Base-by-base conservation (phyloP, 2,797 vertebrate genomes). In the Sebastolobus altivelis region DNA sequence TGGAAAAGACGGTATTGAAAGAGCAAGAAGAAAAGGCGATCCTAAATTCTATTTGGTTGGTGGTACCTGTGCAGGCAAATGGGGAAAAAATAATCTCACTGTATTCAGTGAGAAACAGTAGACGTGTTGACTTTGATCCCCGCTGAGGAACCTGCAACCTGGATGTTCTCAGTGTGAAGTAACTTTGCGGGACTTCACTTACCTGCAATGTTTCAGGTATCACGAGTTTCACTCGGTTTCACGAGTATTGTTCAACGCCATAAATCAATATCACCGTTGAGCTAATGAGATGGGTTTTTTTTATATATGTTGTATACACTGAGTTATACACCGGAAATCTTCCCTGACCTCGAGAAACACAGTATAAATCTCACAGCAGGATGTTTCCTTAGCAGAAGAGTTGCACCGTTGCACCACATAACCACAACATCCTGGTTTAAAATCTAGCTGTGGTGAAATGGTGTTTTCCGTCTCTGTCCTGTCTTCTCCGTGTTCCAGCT, bases 1-100 rank as follows among this genome's bases (percentile, higher is more conserved):
- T 77, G 56, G 84, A 72, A 87, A 76, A 89, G 67, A 75, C 56
- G 38, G 75, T 79, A 81, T 82, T 80, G 82, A 84, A 86, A 87
- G 79, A 82, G 68, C n/a, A 62, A 77, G 25, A 63, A 83, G 72
- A 84, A 84, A 49, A 65, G 52, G 67, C 59, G 38, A 69, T 78
- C 65, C 60, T 63, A 83, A 88, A 83, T 79, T 84, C 25, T 75
- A 35, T 78, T 82, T 80, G 35, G n/a, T 18, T 18, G 35, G 55
- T 60, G 58, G 38, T 43, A 29, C 59, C 43, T 71, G 31, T 25
- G 35, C 49, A 76, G 38, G 33, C 29, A 77, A 67, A 78, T 43
- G n/a, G 13, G 4, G 16, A 2, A 43, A 55, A 61, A 43, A 29
- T 27, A 52, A 43, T 71, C n/a, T 63, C 37, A 33, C 13, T 72